Conservation (phyloP, 2,113 vertebrate genomes). For the Catharus minimus region DNA sequence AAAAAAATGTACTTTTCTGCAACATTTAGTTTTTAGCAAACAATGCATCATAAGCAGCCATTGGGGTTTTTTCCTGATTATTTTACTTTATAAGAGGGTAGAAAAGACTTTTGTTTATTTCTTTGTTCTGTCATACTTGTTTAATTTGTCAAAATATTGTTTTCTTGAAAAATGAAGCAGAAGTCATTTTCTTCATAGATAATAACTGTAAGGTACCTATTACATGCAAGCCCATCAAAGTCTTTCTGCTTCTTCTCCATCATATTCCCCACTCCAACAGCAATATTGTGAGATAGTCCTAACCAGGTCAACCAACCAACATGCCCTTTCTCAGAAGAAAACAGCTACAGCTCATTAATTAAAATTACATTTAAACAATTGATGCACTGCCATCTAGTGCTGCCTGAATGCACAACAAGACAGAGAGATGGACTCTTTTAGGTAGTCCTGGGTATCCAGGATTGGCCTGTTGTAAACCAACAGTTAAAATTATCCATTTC, state of each 20-base stretch:
- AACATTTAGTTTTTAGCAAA: background rate
- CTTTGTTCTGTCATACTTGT: background rate
- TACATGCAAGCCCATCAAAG: background rate
- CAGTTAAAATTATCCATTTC: background rate
- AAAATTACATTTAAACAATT: background rate
- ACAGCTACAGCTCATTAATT: background rate
- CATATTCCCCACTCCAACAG: background rate
- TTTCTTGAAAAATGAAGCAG: background rate
- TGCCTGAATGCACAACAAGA: background rate
- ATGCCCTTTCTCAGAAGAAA: background rate
- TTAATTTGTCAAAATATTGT: background rate
- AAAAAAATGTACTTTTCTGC: background rate
- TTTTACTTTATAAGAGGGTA: background rate
- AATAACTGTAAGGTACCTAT: background rate
- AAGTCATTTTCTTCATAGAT: background rate
- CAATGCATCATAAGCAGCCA: background rate
- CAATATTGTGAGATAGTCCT: background rate
- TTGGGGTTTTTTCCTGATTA: background rate
- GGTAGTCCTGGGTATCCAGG: background rate
- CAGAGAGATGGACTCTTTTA: background rate
- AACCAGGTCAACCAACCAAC: background rate
- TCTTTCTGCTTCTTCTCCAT: background rate
- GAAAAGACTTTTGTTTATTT: background rate
- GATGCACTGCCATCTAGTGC: slow-evolving; percentile 41
- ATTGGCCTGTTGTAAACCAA: background rate